Base-by-base conservation (phyloP, 2,113 vertebrate genomes). In the Onychostoma macrolepis region DNA sequence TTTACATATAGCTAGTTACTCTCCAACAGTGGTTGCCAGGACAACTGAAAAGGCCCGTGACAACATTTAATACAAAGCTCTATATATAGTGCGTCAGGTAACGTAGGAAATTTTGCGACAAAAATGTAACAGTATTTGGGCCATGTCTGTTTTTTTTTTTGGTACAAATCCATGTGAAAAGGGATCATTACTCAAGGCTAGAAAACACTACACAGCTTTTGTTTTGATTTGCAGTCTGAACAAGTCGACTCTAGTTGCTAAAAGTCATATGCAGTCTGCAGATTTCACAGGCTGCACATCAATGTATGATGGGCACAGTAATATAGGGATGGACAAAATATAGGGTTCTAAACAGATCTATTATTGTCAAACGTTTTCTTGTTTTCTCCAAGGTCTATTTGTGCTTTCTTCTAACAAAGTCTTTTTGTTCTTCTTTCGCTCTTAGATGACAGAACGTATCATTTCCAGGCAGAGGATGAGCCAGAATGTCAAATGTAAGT, bases 391-490 rank as follows among this genome's bases (percentile, higher is more conserved):
- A 77, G 36, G 5, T 56, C 65, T 77, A 24, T 58, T 15, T 56
- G 26, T 69, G 7, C 15, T 69, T 48, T 48, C 8, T 26, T 80
- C 13, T 0, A 19, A 33, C 56, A 24, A 41, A 30, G 30, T 26
- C 48, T 63, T 45, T 79, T n/a, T 28, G 61, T 10, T 1, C 11
- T 50, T 30, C 17, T 82, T 36, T 58, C 9, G 61, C n/a, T 84
- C 19, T 10, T 82, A 96, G 95, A 96, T 11, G 95, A 96, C 92
- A 92, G 96, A 90, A 96, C 95, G 0, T 96, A 96, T 93, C 96
- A 96, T 90, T 96, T 96, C 83, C 96, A 96, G 89, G 95, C 95
- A 2, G 96, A 96, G 85, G 96, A 96, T n/a, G 96, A 96, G 88
- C 93, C 95, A 67, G 95, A 96, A 89, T 96, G 96, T 93, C 95